Conservation (phyloP, 2,888 invertebrate species). For the Lydus trimaculatus region DNA sequence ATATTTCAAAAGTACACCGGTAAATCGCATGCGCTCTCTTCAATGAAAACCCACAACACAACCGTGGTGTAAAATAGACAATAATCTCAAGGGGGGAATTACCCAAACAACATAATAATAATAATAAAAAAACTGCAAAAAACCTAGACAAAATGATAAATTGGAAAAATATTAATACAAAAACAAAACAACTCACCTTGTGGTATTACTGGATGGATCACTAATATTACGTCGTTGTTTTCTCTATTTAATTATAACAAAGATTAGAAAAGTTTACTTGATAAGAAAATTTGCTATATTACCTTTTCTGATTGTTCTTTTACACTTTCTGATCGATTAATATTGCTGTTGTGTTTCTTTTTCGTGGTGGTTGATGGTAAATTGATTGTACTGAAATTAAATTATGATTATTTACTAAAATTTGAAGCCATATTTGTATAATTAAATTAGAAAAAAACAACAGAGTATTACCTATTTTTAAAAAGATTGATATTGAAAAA, state of each 20-base stretch:
- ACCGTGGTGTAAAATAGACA: background rate
- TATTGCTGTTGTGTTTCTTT: slow-evolving; percentile 53
- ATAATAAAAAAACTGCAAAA: background rate
- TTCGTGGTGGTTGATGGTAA: slow-evolving; percentile 55
- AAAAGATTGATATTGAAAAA: background rate
- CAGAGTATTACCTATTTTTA: background rate
- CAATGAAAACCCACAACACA: background rate
- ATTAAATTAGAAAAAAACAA: slow-evolving; percentile 3
- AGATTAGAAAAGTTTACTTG: slow-evolving; percentile 4
- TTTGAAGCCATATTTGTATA: background rate
- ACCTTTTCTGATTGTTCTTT: slow-evolving; percentile 61
- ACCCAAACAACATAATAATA: background rate
- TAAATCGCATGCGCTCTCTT: slow-evolving; percentile 26
- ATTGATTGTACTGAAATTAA: slow-evolving; percentile 54
- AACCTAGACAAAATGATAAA: background rate
- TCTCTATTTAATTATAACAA: slow-evolving; percentile 59
- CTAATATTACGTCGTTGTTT: slow-evolving; percentile 80
- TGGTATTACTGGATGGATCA: slow-evolving; percentile 80
- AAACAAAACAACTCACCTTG: slow-evolving; percentile 64
- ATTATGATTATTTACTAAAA: slow-evolving; percentile 18
- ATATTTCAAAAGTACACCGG: slow-evolving; percentile 17
- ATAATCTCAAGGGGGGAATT: slow-evolving; percentile 2
- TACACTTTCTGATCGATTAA: slow-evolving; percentile 60
- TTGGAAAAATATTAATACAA: background rate
- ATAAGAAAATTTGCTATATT: slow-evolving; percentile 23